Evolutionary conservation across 2,888 invertebrate species (phyloP).

Genomic region (Germaria angustata): DNA sequence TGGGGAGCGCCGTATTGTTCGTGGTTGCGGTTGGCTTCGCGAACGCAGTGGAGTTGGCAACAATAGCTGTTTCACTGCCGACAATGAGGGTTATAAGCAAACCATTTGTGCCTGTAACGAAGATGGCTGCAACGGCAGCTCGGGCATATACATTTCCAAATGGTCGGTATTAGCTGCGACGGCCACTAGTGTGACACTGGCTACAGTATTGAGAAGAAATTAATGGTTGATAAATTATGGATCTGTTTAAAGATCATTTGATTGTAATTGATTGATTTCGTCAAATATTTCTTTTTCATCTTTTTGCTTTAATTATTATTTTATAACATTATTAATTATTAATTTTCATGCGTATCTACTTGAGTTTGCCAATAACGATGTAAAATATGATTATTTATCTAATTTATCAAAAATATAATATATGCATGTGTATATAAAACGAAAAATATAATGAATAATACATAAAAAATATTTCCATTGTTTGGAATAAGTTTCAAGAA

Average conservation of each 20-base stretch:
- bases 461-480: background rate
- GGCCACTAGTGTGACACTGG: slow-evolving; percentile 61
- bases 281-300: background rate
- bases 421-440: background rate
- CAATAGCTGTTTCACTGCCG: slow-evolving; percentile 82
- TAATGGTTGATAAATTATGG: background rate
- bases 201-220: slow-evolving; percentile 62
- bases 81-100: slow-evolving; percentile 84
- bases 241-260: slow-evolving; percentile 65
- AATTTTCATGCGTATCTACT: background rate
- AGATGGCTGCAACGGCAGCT: slow-evolving; percentile 83
- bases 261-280: background rate
- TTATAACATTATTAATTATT: slow-evolving; percentile 5
- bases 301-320: slow-evolving; percentile 12
- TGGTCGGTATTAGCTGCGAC: slow-evolving; percentile 60
- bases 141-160: slow-evolving; percentile 44
- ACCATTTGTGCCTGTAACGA: slow-evolving; percentile 84
- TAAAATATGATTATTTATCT: background rate
- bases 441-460: background rate
- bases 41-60: slow-evolving; percentile 74
- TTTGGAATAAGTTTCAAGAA: no score
- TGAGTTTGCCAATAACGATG: background rate
- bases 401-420: background rate
- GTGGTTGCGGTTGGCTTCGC: slow-evolving; percentile 83
- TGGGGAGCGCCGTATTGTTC: slow-evolving; percentile 81